phyloP scores from a whole-genome alignment of 2,113 vertebrate genomes.

The Colius striatus region DNA sequence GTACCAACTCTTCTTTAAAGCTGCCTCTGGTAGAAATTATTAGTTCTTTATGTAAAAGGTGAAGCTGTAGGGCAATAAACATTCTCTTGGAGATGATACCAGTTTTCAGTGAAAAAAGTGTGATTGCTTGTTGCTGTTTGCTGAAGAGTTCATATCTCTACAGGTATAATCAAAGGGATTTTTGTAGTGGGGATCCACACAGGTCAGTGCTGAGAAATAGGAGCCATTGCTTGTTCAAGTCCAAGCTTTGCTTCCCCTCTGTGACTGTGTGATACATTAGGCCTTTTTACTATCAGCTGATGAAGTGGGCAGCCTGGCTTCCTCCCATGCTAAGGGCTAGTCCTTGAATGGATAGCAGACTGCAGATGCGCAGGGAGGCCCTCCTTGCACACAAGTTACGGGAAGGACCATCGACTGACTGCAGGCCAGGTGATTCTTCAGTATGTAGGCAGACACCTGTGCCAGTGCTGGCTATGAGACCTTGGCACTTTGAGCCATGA shows the following conservation, averaged over 20 bases:
- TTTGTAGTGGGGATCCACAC: neutral
- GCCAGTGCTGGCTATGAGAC: neutral
- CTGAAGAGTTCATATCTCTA: neutral
- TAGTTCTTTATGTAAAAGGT: neutral
- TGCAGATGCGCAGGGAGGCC: neutral
- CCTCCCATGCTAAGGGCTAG: neutral
- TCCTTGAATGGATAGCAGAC: neutral
- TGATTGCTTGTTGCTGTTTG: neutral
- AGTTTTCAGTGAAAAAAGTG: neutral
- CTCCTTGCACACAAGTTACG: neutral
- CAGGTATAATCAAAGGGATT: neutral
- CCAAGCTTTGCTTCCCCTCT: neutral
- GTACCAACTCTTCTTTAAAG: neutral
- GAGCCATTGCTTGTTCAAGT: neutral
- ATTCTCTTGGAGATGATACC: neutral
- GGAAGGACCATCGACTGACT: neutral
- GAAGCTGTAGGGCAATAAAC: neutral
- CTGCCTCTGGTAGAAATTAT: neutral
- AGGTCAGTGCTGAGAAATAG: neutral
- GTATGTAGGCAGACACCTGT: neutral
- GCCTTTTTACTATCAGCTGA: neutral
- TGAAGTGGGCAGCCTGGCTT: neutral
- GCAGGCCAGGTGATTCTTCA: neutral
- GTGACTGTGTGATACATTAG: neutral
- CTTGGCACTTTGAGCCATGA: neutral